A percentile compares a stretch with the other conserved stretches of the same genome.
These are phyloP conservation scores for Cephonodes hylas DNA, from an alignment of 2,888 invertebrate genomes.

Conservation along the genomic window DNA sequence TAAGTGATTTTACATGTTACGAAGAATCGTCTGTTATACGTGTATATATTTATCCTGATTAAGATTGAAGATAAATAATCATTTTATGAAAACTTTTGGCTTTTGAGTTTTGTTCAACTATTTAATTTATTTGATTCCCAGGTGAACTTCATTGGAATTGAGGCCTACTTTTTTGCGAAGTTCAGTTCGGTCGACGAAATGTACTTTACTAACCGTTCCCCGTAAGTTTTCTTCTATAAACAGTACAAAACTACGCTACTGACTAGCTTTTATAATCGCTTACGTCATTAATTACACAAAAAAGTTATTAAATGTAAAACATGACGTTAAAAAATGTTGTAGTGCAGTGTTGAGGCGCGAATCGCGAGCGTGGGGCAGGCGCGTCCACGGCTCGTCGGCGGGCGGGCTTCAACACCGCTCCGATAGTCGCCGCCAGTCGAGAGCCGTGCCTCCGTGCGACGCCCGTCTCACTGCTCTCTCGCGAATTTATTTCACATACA, in stretches of 20 bases:
- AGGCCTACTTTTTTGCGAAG: not conserved
- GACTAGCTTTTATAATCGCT: no score
- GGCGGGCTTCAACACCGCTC: constrained; percentile 6
- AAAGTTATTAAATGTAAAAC: no score
- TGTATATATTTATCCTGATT: no score
- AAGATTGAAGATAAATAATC: not conserved
- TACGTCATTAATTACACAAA: no score
- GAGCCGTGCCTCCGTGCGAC: constrained; percentile 27
- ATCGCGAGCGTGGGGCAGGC: not conserved
- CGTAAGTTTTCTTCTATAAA: not conserved
- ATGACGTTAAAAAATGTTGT: no score
- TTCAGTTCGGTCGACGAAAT: no score
- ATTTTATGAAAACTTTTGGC: not conserved
- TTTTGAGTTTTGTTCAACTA: not conserved
- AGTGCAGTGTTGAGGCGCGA: not conserved
- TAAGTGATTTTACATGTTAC: no score
- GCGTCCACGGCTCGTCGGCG: not conserved
- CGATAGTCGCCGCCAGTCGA: constrained; percentile 25
- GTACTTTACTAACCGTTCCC: no score
- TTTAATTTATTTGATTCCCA: not conserved
- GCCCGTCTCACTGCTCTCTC: constrained; percentile 20
- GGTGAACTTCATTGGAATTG: not conserved
- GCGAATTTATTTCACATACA: constrained; percentile 14
- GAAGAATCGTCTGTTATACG: no score
- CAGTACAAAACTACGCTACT: not conserved